These are phyloP conservation scores for Nematolebias whitei DNA, from an alignment of 2,113 vertebrate genomes.

Conservation along the genomic window DNA sequence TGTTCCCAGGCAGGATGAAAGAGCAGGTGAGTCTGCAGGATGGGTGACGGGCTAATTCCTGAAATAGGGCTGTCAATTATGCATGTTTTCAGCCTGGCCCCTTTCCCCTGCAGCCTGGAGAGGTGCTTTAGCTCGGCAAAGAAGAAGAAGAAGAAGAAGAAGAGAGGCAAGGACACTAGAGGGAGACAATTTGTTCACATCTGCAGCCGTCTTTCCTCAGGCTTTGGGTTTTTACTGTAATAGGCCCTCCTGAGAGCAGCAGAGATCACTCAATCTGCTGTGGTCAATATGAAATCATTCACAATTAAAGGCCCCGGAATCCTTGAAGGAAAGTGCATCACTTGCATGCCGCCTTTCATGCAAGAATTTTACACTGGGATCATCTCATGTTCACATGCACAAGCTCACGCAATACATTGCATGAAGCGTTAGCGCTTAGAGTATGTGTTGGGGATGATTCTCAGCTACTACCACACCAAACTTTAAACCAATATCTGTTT, in stretches of 20 bases:
- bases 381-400: too few relatives aligned
- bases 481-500: too few relatives aligned
- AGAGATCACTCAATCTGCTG: conserved; percentile 34
- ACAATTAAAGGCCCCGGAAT: background rate
- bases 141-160: conserved; percentile 15
- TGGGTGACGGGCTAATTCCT: conserved; percentile 72
- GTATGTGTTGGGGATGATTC: too few relatives aligned
- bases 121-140: conserved; percentile 37
- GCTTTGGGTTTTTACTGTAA: conserved; percentile 41
- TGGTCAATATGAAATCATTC: conserved; percentile 62
- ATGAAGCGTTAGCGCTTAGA: too few relatives aligned
- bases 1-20: conserved; percentile 52
- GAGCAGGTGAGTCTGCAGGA: conserved; percentile 54
- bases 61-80: conserved; percentile 77
- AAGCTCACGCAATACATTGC: too few relatives aligned
- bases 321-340: too few relatives aligned
- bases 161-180: conserved; percentile 67
- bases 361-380: too few relatives aligned
- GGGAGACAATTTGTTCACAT: conserved; percentile 78
- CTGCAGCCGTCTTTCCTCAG: conserved; percentile 43
- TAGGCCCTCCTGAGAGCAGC: conserved; percentile 52
- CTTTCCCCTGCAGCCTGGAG: conserved; percentile 45
- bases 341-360: too few relatives aligned
- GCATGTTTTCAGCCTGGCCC: conserved; percentile 64
- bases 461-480: too few relatives aligned